Base-by-base conservation (phyloP, 2,797 vertebrate genomes). In the Tenualosa thibaudeaui region DNA sequence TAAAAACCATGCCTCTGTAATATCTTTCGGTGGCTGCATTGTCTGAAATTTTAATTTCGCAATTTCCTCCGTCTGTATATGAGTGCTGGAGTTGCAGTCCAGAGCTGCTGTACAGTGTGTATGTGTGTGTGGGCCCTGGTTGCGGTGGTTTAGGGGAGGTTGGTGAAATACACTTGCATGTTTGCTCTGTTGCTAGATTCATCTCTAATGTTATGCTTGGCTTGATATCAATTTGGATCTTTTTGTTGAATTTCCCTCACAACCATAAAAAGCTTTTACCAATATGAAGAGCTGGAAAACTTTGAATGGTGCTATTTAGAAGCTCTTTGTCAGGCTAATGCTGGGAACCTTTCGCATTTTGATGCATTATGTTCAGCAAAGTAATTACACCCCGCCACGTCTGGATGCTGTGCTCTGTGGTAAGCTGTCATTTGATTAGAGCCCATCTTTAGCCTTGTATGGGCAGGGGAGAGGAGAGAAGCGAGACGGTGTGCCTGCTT, bases 21-120 rank as follows among this genome's bases (percentile, higher is more conserved):
- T 88, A 83, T 91, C 87, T 92, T 91, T 88, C 87, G 88, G 87
- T 88, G 87, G 83, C 81, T 88, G 88, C 82, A 81, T 88, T 54
- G 83, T 86, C 88, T 94, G 81, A 93, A 95, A 93, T 85, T 93
- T 93, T 93, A 60, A 94, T 93, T 89, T 84, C 83, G 87, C 88
- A 58, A 54, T 92, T 88, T 92, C 87, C 86, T 89, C 82, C 37
- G 31, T 84, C 87, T 88, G 43, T 54, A 87, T 78, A 68, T 86
- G 65, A 31, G 83, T 49, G 31, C 43, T 53, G 40, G 46, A 83
- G 54, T 85, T 89, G 84, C 51, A 85, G 24, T 54, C 53, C 43
- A 81, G 83, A 2, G 10, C 56, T 12, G 37, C 58, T 15, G 65
- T 15, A 1, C 60, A 68, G 58, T 68, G 78, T 54, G 40, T 60